A percentile compares a stretch with the other conserved stretches of the same genome.
Evolutionary conservation across 23 tunicate genomes (phyloP).

Genomic region (Phallusia fumigata): DNA sequence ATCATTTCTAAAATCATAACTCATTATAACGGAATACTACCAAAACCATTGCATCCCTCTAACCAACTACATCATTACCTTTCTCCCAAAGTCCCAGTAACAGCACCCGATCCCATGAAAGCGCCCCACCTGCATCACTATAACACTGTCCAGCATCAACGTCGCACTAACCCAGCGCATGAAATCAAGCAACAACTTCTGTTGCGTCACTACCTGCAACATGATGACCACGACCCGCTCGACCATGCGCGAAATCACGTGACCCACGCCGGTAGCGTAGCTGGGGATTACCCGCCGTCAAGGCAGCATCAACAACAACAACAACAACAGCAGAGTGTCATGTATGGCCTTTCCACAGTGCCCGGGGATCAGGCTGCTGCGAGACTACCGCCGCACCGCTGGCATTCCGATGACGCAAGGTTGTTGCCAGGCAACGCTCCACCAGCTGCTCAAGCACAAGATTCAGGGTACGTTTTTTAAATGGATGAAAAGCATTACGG

Average conservation of each 20-base stretch:
- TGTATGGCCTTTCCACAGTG: neutral
- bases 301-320: neutral
- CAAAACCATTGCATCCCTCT: neutral
- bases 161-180: neutral
- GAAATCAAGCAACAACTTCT: conserved; percentile 27
- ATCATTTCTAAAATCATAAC: too few species aligned
- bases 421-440: conserved; percentile 5
- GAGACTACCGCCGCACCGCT: neutral
- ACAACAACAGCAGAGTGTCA: neutral
- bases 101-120: neutral
- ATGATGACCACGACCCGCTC: conserved; percentile 29
- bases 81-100: neutral
- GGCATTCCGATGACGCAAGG: conserved; percentile 8
- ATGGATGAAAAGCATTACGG: too few species aligned
- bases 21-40: neutral
- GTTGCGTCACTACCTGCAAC: conserved; percentile 42
- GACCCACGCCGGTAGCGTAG: neutral
- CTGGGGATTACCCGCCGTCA: neutral
- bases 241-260: conserved; percentile 25
- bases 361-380: neutral
- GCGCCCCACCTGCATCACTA: neutral
- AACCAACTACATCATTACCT: neutral
- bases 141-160: neutral
- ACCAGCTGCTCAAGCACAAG: neutral
- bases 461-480: neutral